Percentiles rank a stretch among this genome's conserved stretches.
These are phyloP conservation scores for Excalfactoria chinensis DNA, from an alignment of 2,113 vertebrate genomes.

Conservation along the genomic window DNA sequence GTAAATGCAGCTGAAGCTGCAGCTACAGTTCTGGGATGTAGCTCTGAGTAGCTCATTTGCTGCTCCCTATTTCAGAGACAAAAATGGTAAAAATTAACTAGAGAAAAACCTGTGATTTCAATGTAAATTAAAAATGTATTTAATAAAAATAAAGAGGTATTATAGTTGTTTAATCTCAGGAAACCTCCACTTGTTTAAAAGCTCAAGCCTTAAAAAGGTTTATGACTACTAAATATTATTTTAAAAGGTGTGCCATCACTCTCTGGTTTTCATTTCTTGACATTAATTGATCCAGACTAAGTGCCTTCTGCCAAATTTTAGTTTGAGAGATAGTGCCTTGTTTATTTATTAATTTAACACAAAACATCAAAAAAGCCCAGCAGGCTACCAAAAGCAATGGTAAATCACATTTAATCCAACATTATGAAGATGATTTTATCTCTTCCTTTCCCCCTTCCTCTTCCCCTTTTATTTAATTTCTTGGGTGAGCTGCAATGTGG, in stretches of 20 bases:
- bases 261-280: not conserved
- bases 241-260: not conserved
- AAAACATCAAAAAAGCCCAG: conserved; percentile 21
- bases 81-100: not conserved
- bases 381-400: not conserved
- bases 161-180: not conserved
- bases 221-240: not conserved
- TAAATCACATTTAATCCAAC: conserved; percentile 5
- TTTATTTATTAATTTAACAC: conserved; percentile 55
- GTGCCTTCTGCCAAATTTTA: conserved; percentile 38
- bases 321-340: not conserved
- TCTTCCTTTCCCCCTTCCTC: not conserved
- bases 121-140: not conserved
- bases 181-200: conserved; percentile 12
- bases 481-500: not conserved
- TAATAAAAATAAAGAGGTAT: not conserved
- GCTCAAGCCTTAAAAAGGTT: not conserved
- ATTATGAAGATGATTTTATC: conserved; percentile 12
- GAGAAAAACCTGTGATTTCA: not conserved
- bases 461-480: conserved; percentile 1
- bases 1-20: not conserved
- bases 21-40: not conserved
- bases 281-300: conserved; percentile 42
- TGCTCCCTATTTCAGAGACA: not conserved
- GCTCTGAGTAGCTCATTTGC: not conserved